A percentile compares a stretch with the other conserved stretches of the same genome.
phyloP scores from a whole-genome alignment of 2,113 vertebrate genomes.

The Echinops telfairi region DNA sequence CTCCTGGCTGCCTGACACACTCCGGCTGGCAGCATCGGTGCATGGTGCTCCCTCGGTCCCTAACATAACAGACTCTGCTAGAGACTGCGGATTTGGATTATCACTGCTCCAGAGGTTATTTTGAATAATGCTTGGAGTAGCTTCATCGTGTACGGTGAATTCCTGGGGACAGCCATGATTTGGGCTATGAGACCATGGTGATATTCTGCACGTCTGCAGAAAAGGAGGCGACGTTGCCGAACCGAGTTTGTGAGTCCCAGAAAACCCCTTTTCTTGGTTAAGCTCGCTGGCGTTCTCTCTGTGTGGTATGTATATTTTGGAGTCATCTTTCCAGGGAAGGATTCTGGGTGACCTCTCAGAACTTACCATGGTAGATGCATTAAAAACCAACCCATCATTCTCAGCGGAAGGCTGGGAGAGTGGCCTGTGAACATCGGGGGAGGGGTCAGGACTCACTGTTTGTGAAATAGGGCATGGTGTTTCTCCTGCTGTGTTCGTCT shows the following conservation, averaged over 20 bases:
- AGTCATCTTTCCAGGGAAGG: constrained; percentile 66
- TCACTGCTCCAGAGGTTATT: not conserved
- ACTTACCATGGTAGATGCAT: constrained; percentile 40
- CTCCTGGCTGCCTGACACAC: constrained; percentile 4
- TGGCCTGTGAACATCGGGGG: constrained; percentile 8
- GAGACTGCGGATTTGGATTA: constrained; percentile 18
- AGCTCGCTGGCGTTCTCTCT: constrained; percentile 59
- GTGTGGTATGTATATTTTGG: constrained; percentile 52
- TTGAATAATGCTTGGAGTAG: constrained; percentile 34
- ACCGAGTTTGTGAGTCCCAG: constrained; percentile 28
- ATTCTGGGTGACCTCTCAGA: constrained; percentile 70
- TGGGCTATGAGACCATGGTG: constrained; percentile 67
- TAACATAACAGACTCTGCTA: constrained; percentile 40
- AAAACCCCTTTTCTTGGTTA: constrained; percentile 65
- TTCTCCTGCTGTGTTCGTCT: not conserved
- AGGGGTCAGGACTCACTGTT: constrained; percentile 37
- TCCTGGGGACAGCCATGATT: constrained; percentile 64
- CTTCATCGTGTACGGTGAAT: constrained; percentile 60
- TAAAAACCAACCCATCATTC: constrained; percentile 58
- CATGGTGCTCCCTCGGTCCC: not conserved
- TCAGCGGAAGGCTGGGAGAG: constrained; percentile 67
- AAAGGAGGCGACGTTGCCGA: constrained; percentile 54
- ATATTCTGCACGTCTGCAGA: constrained; percentile 64
- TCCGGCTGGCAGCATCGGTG: not conserved
- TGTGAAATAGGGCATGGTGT: constrained; percentile 67